Conservation (phyloP, 2,797 vertebrate species). For the Thaleichthys pacificus region DNA sequence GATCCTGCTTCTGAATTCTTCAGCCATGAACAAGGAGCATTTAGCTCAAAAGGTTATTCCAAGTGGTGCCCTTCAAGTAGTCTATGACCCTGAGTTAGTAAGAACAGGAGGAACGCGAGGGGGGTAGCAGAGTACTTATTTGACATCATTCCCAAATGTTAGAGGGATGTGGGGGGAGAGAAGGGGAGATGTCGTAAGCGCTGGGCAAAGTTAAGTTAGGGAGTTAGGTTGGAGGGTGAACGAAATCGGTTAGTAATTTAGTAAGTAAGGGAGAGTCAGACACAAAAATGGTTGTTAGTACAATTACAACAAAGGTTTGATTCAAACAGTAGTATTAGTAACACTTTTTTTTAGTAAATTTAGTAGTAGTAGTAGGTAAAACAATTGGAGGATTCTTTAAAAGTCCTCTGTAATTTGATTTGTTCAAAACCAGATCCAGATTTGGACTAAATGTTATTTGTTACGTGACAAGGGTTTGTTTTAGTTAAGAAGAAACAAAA, state of each 20-base stretch:
- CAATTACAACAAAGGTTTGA: slow-evolving; percentile 82
- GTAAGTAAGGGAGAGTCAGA: slow-evolving; percentile 84
- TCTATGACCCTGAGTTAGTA: slow-evolving; percentile 44
- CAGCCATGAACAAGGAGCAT: slow-evolving; percentile 12
- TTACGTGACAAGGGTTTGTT: slow-evolving; percentile 64
- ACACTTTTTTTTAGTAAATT: slow-evolving; percentile 75
- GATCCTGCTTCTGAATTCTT: slow-evolving; percentile 12
- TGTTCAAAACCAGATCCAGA: slow-evolving; percentile 72
- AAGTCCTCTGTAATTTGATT: slow-evolving; percentile 75
- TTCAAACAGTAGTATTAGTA: slow-evolving; percentile 79
- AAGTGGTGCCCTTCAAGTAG: not conserved
- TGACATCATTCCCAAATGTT: slow-evolving; percentile 25
- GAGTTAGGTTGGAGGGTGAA: slow-evolving; percentile 69
- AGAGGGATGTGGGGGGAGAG: slow-evolving; percentile 22
- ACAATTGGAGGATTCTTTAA: slow-evolving; percentile 66
- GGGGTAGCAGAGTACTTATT: slow-evolving; percentile 22
- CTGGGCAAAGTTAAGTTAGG: slow-evolving; percentile 48
- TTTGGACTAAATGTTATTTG: slow-evolving; percentile 66
- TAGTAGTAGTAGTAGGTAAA: slow-evolving; percentile 64
- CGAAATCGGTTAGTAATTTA: slow-evolving; percentile 82
- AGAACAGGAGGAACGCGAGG: slow-evolving; percentile 8
- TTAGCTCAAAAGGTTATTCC: not conserved
- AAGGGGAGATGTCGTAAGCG: slow-evolving; percentile 22
- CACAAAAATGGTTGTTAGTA: slow-evolving; percentile 90
- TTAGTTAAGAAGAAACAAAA: slow-evolving; percentile 71